A percentile compares a stretch with the other conserved stretches of the same genome.
Conservation (phyloP, 2,888 invertebrate species). For the Mellilla xanthometata region DNA sequence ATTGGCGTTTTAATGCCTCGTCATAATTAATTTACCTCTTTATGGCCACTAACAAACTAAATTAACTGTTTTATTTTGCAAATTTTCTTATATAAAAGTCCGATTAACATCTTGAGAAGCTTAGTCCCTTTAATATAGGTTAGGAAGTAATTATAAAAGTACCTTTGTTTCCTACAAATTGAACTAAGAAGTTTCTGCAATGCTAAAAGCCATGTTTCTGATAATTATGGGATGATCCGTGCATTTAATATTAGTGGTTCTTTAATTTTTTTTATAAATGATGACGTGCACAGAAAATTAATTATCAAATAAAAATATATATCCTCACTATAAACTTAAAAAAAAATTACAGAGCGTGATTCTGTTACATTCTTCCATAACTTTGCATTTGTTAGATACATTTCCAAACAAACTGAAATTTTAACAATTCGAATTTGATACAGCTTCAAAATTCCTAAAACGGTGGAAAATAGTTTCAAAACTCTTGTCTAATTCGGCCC, state of each 20-base stretch:
- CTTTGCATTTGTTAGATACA: conserved; percentile 31
- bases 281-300: too few relatives aligned
- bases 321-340: too few relatives aligned
- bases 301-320: too few relatives aligned
- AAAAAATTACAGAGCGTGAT: too few relatives aligned
- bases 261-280: too few relatives aligned
- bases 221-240: too few relatives aligned
- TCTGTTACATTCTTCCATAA: conserved; percentile 9
- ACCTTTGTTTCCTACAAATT: too few relatives aligned
- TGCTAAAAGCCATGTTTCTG: too few relatives aligned
- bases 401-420: conserved; percentile 7
- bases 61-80: conserved; percentile 22
- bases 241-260: too few relatives aligned
- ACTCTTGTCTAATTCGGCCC: conserved; percentile 60
- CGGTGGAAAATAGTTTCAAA: conserved; percentile 51
- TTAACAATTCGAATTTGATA: conserved; percentile 15
- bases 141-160: too few relatives aligned
- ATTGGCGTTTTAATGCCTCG: conserved; percentile 31
- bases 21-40: conserved; percentile 29
- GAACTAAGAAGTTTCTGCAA: too few relatives aligned
- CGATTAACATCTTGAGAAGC: conserved; percentile 11
- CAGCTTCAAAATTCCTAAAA: conserved; percentile 37
- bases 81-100: conserved; percentile 9
- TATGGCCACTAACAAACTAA: conserved; percentile 19
- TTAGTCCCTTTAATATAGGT: too few relatives aligned